Percentiles rank a stretch among this genome's conserved stretches.
These are phyloP conservation scores for Pogonomyrmex californicus DNA, from an alignment of 1,140 invertebrate genomes.

Conservation along the genomic window DNA sequence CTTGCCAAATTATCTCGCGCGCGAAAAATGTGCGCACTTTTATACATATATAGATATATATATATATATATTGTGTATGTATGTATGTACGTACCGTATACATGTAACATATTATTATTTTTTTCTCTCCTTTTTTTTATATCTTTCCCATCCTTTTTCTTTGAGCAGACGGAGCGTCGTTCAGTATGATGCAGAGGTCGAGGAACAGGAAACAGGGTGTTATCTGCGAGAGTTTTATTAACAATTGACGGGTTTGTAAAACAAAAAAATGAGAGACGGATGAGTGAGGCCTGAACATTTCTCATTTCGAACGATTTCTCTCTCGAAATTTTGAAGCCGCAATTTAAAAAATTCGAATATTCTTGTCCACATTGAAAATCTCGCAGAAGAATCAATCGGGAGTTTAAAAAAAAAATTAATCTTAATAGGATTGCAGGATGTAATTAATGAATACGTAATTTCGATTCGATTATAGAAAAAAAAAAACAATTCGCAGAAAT, in stretches of 20 bases:
- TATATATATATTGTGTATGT: slow-evolving; percentile 39
- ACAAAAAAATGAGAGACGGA: not conserved
- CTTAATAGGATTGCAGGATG: not conserved
- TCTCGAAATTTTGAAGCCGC: not conserved
- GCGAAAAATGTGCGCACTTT: slow-evolving; percentile 28
- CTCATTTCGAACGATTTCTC: slow-evolving; percentile 1
- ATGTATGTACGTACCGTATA: slow-evolving; percentile 41
- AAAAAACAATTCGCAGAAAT: not conserved
- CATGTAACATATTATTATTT: slow-evolving; percentile 55
- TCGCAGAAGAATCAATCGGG: too few relatives aligned
- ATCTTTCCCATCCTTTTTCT: not conserved
- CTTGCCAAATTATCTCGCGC: slow-evolving; percentile 38
- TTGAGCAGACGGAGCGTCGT: not conserved
- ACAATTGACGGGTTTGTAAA: slow-evolving; percentile 55
- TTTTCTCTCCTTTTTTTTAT: slow-evolving; percentile 22
- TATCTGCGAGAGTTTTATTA: slow-evolving; percentile 39
- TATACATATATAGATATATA: slow-evolving; percentile 39
- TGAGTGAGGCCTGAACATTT: not conserved
- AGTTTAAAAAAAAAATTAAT: not conserved
- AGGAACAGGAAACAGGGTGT: slow-evolving; percentile 70
- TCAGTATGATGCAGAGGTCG: not conserved
- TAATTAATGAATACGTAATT: not conserved
- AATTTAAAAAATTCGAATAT: not conserved
- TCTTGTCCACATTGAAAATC: not conserved
- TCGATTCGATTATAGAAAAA: not conserved